Evolutionary conservation across 35 echinoderm and acorn worm genomes (phyloP).

Genomic region (Apostichopus parvimensis): DNA sequence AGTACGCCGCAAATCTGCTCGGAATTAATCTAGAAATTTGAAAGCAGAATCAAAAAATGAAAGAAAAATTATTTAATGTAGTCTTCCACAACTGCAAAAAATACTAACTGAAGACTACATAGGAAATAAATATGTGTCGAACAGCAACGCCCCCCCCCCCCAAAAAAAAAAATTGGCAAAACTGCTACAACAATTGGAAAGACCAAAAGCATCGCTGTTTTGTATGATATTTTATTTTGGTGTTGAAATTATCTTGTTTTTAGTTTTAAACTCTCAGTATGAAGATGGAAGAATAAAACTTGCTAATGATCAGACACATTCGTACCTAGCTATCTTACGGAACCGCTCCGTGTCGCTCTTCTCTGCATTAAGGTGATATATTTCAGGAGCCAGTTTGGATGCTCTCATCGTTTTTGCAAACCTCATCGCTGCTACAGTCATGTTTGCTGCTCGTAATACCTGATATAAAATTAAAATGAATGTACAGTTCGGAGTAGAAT

Average conservation of each 20-base stretch:
- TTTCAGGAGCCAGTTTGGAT: conserved; percentile 80
- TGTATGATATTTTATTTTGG: too few species aligned
- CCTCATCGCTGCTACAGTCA: conserved; percentile 82
- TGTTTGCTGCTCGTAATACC: conserved; percentile 72
- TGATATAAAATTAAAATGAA: not conserved
- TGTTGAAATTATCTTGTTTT: too few species aligned
- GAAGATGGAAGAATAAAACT: too few species aligned
- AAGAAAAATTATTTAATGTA: not conserved
- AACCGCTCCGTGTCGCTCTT: conserved; percentile 85
- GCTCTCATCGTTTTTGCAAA: conserved; percentile 83
- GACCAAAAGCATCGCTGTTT: too few species aligned
- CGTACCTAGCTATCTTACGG: conserved; percentile 80
- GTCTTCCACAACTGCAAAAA: not conserved
- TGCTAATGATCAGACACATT: not conserved
- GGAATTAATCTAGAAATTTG: conserved; percentile 68
- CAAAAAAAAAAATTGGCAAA: too few species aligned
- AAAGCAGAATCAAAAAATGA: not conserved
- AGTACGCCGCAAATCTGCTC: conserved; percentile 79
- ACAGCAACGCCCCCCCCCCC: too few species aligned
- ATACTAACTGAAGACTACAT: too few species aligned
- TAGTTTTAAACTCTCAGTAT: too few species aligned
- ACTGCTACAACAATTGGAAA: too few species aligned
- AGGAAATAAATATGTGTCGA: too few species aligned
- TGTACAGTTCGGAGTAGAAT: too few species aligned
- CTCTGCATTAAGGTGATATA: conserved; percentile 83